Conservation (phyloP, 1,140 invertebrate genomes). For the Eulimnadia texana region DNA sequence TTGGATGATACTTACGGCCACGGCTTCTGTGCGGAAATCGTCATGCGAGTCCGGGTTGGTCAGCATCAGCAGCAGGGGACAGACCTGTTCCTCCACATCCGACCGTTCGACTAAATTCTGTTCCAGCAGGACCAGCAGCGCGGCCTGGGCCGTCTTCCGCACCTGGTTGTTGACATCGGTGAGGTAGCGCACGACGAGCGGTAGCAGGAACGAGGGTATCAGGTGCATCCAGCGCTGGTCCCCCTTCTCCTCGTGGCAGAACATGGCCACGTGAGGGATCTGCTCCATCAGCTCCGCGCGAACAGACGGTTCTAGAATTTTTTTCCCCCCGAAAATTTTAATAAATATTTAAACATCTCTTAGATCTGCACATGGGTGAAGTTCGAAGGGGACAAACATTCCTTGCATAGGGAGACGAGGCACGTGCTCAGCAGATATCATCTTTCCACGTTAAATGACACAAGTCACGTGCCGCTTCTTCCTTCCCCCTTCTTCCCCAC, state of each 20-base stretch:
- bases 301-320: conserved; percentile 40
- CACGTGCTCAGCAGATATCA: too few species aligned
- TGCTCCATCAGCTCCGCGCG: conserved; percentile 46
- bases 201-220: conserved; percentile 38
- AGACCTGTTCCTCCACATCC: conserved; percentile 43
- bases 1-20: conserved; percentile 30
- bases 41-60: conserved; percentile 31
- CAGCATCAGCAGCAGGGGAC: conserved; percentile 37
- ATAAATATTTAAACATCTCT: conserved; percentile 8
- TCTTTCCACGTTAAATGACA: too few species aligned
- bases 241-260: conserved; percentile 38
- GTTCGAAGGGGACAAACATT: too few species aligned
- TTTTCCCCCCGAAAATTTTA: too few species aligned
- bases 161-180: conserved; percentile 44
- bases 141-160: conserved; percentile 42
- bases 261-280: conserved; percentile 44
- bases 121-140: conserved; percentile 44
- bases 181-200: conserved; percentile 42
- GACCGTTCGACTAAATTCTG: conserved; percentile 39
- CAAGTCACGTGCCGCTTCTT: too few species aligned
- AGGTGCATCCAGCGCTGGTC: conserved; percentile 27
- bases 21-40: conserved; percentile 38
- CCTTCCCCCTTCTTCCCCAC: too few species aligned
- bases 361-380: too few species aligned
- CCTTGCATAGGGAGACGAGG: too few species aligned